A percentile compares a stretch with the other conserved stretches of the same genome.
These are phyloP conservation scores for Hyperopisus bebe DNA, from an alignment of 2,113 vertebrate genomes.

Conservation along the genomic window DNA sequence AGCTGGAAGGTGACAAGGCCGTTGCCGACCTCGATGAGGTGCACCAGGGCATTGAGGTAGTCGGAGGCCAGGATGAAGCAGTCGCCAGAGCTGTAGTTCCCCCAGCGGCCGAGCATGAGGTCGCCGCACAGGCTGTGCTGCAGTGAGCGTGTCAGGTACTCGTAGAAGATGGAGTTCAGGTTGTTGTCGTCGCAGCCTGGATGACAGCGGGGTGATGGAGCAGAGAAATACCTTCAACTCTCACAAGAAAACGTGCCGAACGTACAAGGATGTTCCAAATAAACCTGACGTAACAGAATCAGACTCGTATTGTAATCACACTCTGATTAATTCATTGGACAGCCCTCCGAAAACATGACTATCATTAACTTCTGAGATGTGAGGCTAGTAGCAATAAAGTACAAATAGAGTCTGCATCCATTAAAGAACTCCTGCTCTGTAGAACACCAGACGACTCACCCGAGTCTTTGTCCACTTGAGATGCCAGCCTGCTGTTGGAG, in stretches of 20 bases:
- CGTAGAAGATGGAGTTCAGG: slow-evolving; percentile 95
- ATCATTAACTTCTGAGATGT: not conserved
- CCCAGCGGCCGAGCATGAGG: slow-evolving; percentile 89
- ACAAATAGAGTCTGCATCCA: not conserved
- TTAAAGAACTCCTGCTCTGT: not conserved
- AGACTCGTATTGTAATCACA: not conserved
- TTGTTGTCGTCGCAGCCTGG: slow-evolving; percentile 90
- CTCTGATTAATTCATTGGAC: not conserved
- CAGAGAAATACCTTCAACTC: not conserved
- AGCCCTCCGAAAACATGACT: not conserved
- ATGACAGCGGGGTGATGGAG: slow-evolving; percentile 26
- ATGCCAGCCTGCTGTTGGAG: slow-evolving; percentile 88
- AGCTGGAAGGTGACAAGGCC: slow-evolving; percentile 96
- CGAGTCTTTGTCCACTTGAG: slow-evolving; percentile 89
- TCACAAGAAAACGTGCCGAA: not conserved
- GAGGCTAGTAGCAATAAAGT: not conserved
- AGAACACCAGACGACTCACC: slow-evolving; percentile 54
- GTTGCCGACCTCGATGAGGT: slow-evolving; percentile 92
- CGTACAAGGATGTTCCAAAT: not conserved
- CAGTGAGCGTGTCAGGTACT: slow-evolving; percentile 90
- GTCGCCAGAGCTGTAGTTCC: slow-evolving; percentile 88
- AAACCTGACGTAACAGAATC: not conserved
- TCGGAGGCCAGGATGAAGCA: slow-evolving; percentile 97
- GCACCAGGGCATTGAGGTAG: slow-evolving; percentile 95
- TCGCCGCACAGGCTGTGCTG: slow-evolving; percentile 93